Conservation (phyloP, 2,888 invertebrate species). For the Caenorhabditis japonica region DNA sequence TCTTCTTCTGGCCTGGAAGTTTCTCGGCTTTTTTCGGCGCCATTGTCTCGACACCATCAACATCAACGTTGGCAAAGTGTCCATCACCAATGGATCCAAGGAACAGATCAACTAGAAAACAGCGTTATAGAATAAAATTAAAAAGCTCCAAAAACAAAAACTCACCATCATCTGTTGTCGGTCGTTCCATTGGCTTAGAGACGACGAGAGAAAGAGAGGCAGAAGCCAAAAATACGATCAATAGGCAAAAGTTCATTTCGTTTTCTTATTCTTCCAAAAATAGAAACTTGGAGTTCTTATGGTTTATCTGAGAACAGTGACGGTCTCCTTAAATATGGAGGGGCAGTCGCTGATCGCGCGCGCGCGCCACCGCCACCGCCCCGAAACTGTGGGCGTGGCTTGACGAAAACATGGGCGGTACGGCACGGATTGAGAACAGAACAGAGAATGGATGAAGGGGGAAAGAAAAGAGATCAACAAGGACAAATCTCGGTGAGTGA, state of each 20-base stretch:
- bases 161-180: slow-evolving; percentile 22
- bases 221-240: slow-evolving; percentile 27
- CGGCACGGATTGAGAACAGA: slow-evolving; percentile 16
- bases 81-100: slow-evolving; percentile 46
- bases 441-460: slow-evolving; percentile 11
- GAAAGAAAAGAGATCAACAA: slow-evolving; percentile 17
- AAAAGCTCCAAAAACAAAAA: slow-evolving; percentile 3
- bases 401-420: slow-evolving; percentile 39
- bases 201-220: slow-evolving; percentile 33
- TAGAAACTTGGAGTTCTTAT: slow-evolving; percentile 25
- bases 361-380: slow-evolving; percentile 43
- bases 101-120: slow-evolving; percentile 43
- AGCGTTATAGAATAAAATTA: not conserved
- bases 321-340: slow-evolving; percentile 38
- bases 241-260: slow-evolving; percentile 43
- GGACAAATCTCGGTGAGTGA: not conserved
- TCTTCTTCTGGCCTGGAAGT: slow-evolving; percentile 50
- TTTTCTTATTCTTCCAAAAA: slow-evolving; percentile 34
- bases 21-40: slow-evolving; percentile 58
- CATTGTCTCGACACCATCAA: slow-evolving; percentile 53
- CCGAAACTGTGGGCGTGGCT: slow-evolving; percentile 28
- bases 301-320: slow-evolving; percentile 32
- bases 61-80: slow-evolving; percentile 56
- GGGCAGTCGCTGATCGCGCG: slow-evolving; percentile 47
- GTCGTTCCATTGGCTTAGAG: slow-evolving; percentile 29